Base-by-base conservation (phyloP, 2,113 vertebrate genomes). In the Pedionomus torquatus region DNA sequence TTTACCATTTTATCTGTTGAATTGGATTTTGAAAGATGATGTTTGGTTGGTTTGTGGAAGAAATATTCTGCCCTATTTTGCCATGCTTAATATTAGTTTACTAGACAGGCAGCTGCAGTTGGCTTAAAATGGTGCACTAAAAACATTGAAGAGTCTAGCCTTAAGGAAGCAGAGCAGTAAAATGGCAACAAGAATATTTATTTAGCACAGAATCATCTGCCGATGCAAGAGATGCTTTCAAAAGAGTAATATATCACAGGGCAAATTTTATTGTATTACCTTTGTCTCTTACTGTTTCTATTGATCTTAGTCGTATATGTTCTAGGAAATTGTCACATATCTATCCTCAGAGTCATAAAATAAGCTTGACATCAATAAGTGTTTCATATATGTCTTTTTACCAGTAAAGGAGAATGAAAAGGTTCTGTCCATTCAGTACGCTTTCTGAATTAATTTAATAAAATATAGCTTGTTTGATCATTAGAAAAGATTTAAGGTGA, bases 271-370 rank as follows among this genome's bases (percentile, higher is more conserved):
- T 87, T 86, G 31, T 41, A 54, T 75, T 88, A 41, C 66, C 91
- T 92, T 81, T 93, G 68, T 66, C 51, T 77, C 77, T 91, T 92
- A 83, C 87, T 92, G 66, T 77, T 83, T 92, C 77, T 92, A 71
- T 94, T 95, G 94, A 94, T 94, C 82, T 90, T 78, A 94, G 80
- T 79, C 65, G 63, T 85, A 64, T 54, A 64, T 11, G 7, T 80
- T 90, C 76, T 82, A 70, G 64, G 68, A 76, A 91, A 93, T 60
- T 68, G 72, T 66, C 78, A 82, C 35, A 9, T 64, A 28, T 25
- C 41, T 74, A 21, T 90, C 43, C 77, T 76, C 65, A 52, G 58
- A 96, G 64, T 64, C 37, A 60, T 95, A 90, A 94, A 93, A 30
- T 49, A 70, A 44, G 18, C 31, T 55, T 87, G 43, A 25, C n/a